These are phyloP conservation scores for Chlamydotis undulata DNA, from an alignment of 2,113 vertebrate genomes.

Conservation along the genomic window DNA sequence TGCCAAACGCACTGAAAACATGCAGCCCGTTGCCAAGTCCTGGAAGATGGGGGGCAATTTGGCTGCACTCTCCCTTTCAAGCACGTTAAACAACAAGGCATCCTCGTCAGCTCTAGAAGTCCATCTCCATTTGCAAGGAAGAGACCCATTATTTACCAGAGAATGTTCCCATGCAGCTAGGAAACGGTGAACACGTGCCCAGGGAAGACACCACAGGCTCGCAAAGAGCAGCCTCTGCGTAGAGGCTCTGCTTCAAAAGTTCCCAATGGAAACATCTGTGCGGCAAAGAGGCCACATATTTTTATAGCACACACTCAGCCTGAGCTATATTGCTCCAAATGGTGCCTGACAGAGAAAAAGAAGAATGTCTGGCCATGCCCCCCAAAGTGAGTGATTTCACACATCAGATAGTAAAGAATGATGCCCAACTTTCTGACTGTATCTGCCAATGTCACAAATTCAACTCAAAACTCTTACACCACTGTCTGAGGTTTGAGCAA, in stretches of 20 bases:
- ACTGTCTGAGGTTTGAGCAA: background rate
- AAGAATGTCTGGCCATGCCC: background rate
- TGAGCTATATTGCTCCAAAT: background rate
- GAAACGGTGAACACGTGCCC: accelerated
- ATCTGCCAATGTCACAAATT: background rate
- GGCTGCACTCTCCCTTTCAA: background rate
- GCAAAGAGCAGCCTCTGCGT: background rate
- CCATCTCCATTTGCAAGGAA: background rate
- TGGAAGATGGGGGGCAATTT: background rate
- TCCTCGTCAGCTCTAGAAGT: background rate
- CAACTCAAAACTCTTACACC: background rate
- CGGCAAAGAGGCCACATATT: background rate
- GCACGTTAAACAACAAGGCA: background rate
- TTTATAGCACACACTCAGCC: background rate
- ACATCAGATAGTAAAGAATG: accelerated
- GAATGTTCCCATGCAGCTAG: accelerated
- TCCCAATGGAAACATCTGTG: background rate
- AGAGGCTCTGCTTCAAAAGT: background rate
- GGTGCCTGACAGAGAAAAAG: background rate
- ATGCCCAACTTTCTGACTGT: background rate
- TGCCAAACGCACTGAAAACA: slow-evolving; percentile 69
- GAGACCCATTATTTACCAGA: background rate
- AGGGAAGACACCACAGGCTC: background rate
- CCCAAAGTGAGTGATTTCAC: background rate
- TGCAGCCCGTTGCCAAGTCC: background rate